Evolutionary conservation across 2,888 invertebrate species (phyloP), one percentile per base, ranked within the genome.

Genomic region (Spialia ferax): DNA sequence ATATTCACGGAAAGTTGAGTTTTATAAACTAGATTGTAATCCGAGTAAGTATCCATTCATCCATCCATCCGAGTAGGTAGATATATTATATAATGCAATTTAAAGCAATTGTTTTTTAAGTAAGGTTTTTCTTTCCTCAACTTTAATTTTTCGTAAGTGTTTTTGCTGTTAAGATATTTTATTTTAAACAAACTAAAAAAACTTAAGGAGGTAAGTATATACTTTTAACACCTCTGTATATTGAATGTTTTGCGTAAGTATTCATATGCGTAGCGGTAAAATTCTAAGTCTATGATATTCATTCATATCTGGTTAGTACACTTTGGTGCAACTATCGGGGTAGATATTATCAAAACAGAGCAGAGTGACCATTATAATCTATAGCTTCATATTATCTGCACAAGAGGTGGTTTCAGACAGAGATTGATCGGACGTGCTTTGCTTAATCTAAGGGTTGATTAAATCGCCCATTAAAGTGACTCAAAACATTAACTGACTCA

Each of bases 391-490:
- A 45, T 61, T 29, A 61, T 59, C 50, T 65, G 48, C 20, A 26
- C 60, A 54, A 32, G 67, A 55, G 61, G 20, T 32, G 61, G 29
- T 26, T 61, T 48, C 32, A 29, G 55, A 35, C 61, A 55, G 45
- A 61, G 61, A 67, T 67, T 67, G 67, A 67, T 67, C 55, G 67
- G 18, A 48, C 45, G 67, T 61, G 61, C 67, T 67, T 61, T 67
- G 42, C 61, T 61, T 23, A 67, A 54, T 67, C 61, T 61, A 45
- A 61, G 67, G 67, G 67, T 48, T 67, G 55, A 67, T 67, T 67
- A 67, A 67, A 67, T 61, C 61, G 22, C 54, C 35, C 61, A 67
- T 67, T 67, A 54, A 61, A 67, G 32, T 67, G 61, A 63, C 54
- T 61, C 67, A 59, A 59, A 52, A 48, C 48, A 61, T 63, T 63